A percentile compares a stretch with the other conserved stretches of the same genome.
phyloP scores from a whole-genome alignment of 2,113 vertebrate species.

The Leptobrachium ailaonicum region DNA sequence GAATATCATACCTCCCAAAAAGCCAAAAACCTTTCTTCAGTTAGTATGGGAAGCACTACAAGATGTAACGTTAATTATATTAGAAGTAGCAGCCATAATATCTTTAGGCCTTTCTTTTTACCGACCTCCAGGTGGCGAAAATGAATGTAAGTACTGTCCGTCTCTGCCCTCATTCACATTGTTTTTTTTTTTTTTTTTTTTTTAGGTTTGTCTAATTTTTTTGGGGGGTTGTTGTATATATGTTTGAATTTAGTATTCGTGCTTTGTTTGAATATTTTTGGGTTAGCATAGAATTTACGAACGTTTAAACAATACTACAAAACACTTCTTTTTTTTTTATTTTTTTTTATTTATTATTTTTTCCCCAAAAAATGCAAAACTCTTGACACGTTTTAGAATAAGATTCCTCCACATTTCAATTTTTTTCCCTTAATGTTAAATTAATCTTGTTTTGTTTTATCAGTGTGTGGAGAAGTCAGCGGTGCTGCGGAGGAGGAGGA shows the following conservation, averaged over 20 bases:
- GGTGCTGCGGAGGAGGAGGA: conserved; percentile 87
- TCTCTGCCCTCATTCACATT: not conserved
- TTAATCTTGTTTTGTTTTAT: conserved; percentile 41
- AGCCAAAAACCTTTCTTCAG: conserved; percentile 99
- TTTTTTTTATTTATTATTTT: conserved; percentile 4
- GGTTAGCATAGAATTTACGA: too few species aligned
- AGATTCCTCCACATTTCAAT: too few species aligned
- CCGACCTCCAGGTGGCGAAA: conserved; percentile 86
- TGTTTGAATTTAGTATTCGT: too few species aligned
- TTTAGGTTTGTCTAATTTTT: too few species aligned
- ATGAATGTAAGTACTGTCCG: conserved; percentile 75
- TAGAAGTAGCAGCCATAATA: conserved; percentile 98
- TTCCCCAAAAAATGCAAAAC: too few species aligned
- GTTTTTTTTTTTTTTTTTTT: too few species aligned
- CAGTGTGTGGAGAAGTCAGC: conserved; percentile 88
- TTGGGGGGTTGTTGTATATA: too few species aligned
- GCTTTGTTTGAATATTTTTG: too few species aligned
- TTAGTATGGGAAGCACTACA: conserved; percentile 99
- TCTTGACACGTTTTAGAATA: too few species aligned
- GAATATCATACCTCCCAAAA: conserved; percentile 99
- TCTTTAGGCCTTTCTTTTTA: conserved; percentile 99
- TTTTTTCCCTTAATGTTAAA: too few species aligned
- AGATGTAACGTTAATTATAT: conserved; percentile 98
- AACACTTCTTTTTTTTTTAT: not conserved
- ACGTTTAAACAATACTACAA: too few species aligned